Conservation (phyloP, 2,113 vertebrate species). For the Turnix velox region DNA sequence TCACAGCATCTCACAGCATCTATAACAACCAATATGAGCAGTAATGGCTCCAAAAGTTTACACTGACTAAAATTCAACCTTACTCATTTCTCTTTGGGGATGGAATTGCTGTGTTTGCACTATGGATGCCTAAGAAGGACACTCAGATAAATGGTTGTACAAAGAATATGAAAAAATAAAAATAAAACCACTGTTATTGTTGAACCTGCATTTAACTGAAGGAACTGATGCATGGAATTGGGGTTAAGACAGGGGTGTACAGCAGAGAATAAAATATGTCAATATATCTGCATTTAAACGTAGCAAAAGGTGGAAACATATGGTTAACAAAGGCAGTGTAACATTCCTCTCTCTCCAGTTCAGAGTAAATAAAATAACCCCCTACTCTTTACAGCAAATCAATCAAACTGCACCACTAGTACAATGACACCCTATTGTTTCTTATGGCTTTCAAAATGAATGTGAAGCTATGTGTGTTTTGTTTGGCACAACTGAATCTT, state of each 20-base stretch:
- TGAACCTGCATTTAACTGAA: background rate
- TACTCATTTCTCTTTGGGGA: background rate
- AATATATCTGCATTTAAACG: background rate
- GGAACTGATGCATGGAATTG: background rate
- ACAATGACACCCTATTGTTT: background rate
- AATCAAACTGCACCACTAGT: background rate
- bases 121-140: background rate
- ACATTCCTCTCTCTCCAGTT: background rate
- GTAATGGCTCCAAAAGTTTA: background rate
- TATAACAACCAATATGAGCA: background rate
- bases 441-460: background rate
- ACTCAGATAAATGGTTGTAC: background rate
- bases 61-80: background rate
- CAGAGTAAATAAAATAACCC: background rate
- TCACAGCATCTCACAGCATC: background rate
- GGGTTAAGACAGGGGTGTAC: background rate
- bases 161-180: background rate
- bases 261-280: background rate
- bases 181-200: background rate
- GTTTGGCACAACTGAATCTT: background rate
- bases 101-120: background rate
- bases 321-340: background rate
- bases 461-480: background rate
- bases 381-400: background rate
- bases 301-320: background rate